Percentiles rank a stretch among this genome's conserved stretches.
These are phyloP conservation scores for Pseudomugil gertrudae DNA, from an alignment of 2,797 vertebrate genomes.

Conservation along the genomic window DNA sequence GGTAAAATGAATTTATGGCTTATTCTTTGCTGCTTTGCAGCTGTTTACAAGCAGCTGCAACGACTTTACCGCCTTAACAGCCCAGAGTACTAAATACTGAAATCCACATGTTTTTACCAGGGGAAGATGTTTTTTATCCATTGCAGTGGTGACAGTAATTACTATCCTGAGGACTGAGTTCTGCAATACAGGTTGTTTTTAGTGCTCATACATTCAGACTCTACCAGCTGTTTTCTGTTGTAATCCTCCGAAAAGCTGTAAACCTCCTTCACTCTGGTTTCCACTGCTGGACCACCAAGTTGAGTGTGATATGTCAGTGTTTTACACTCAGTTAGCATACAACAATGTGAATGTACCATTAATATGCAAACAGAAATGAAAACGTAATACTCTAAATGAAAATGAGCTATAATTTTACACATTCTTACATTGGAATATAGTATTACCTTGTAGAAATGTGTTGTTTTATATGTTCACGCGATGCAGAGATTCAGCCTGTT, in stretches of 20 bases:
- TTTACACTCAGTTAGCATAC: conserved; percentile 3
- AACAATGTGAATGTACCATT: too few relatives aligned
- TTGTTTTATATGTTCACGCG: too few relatives aligned
- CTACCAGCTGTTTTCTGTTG: conserved; percentile 59
- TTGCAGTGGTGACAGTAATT: conserved; percentile 58
- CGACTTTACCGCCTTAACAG: conserved; percentile 30
- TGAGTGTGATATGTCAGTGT: conserved; percentile 5
- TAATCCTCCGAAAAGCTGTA: conserved; percentile 39
- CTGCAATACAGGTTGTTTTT: conserved; percentile 53
- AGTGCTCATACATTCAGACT: conserved; percentile 29
- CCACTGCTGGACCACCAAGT: conserved; percentile 45
- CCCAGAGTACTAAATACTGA: conserved; percentile 14
- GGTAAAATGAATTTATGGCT: neutral
- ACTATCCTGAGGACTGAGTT: conserved; percentile 55
- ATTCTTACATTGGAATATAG: neutral
- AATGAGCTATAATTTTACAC: neutral
- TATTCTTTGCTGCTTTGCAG: neutral
- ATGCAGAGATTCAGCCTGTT: too few relatives aligned
- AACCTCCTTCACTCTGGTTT: conserved; percentile 50
- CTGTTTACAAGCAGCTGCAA: conserved; percentile 7
- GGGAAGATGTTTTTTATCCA: conserved; percentile 60
- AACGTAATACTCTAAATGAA: neutral
- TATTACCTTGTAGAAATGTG: neutral
- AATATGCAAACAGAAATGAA: too few relatives aligned
- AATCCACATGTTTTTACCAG: conserved; percentile 42